Evolutionary conservation across 2,888 invertebrate genomes (phyloP), one percentile per base, ranked within the genome.

Genomic region (Craniophora ligustri): DNA sequence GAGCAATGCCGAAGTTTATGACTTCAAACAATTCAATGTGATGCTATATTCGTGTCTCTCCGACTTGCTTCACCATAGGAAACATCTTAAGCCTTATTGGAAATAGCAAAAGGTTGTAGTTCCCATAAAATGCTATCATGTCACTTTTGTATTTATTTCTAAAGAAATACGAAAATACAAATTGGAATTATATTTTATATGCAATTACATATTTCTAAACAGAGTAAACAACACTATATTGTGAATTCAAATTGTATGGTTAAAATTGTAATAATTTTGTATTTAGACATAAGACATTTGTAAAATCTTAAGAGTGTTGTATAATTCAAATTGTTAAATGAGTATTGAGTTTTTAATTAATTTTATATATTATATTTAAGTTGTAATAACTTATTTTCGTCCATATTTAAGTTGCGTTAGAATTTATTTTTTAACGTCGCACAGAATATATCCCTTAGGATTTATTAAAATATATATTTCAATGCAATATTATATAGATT

Each of bases 341-440:
- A 65, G 64, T 71, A 72, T 66, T 67, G 47, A 44, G 60, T 73
- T 70, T 65, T 69, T 63, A 55, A 54, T 69, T 63, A 55, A 54
- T 66, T 42, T 62, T 67, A 71, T 70, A 59, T 71, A 50, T 55
- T 57, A 59, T 57, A 56, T 63, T 67, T 76, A 75, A 72, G 67
- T 78, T 78, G 70, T 76, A 71, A 67, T 81, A 78, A 78, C 68
- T 79, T 80, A 79, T 75, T 76, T 74, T 69, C 64, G 68, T 72
- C 67, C 65, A 62, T 72, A 63, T 59, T 73, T 71, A 71, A 62
- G 54, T 58, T 71, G 51, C 55, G 38, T 72, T 72, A 60, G 53
- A 48, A 58, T 56, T 51, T 56, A 65, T 62, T 41, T 48, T 55
- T 58, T 47, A 51, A 44, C 18, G 36, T 53, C 56, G 32, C 53